Conservation (phyloP, 2,888 invertebrate species). For the Coleophora flavipennella region DNA sequence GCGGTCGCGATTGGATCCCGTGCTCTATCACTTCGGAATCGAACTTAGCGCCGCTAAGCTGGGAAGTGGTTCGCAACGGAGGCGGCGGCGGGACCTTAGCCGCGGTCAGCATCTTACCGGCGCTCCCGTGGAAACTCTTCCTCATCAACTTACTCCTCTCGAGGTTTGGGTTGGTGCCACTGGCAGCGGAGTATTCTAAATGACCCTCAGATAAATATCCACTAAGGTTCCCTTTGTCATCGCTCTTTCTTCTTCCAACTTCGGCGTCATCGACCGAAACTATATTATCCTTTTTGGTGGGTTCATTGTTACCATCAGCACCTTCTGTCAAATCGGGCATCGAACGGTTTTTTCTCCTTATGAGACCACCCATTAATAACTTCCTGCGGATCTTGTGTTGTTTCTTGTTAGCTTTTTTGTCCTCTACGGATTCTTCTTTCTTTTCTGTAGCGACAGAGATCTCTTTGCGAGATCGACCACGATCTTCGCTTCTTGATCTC, state of each 20-base stretch:
- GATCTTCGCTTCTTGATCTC: constrained; percentile 86
- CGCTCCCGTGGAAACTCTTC: constrained; percentile 90
- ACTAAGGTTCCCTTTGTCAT: constrained; percentile 75
- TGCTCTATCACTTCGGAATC: constrained; percentile 68
- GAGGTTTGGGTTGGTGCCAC: constrained; percentile 83
- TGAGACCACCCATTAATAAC: constrained; percentile 90
- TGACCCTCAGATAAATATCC: constrained; percentile 92
- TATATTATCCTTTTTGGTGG: constrained; percentile 50
- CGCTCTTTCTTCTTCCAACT: constrained; percentile 76
- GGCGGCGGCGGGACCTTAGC: constrained; percentile 90
- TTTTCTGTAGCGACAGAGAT: constrained; percentile 78
- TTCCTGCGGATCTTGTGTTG: constrained; percentile 92
- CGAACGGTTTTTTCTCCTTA: constrained; percentile 89
- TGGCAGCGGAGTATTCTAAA: constrained; percentile 79
- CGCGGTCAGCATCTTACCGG: constrained; percentile 84
- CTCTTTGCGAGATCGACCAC: constrained; percentile 83
- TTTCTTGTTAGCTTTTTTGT: constrained; percentile 85
- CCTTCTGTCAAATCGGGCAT: constrained; percentile 94
- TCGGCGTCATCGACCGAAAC: constrained; percentile 81
- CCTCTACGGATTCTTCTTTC: constrained; percentile 76
- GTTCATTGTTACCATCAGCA: constrained; percentile 68
- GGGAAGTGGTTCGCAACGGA: constrained; percentile 88
- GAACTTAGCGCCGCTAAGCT: constrained; percentile 81
- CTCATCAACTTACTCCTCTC: constrained; percentile 91
- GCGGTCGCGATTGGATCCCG: constrained; percentile 50